These are phyloP conservation scores for Hyposoter didymator DNA, from an alignment of 2,888 invertebrate genomes.

Conservation along the genomic window DNA sequence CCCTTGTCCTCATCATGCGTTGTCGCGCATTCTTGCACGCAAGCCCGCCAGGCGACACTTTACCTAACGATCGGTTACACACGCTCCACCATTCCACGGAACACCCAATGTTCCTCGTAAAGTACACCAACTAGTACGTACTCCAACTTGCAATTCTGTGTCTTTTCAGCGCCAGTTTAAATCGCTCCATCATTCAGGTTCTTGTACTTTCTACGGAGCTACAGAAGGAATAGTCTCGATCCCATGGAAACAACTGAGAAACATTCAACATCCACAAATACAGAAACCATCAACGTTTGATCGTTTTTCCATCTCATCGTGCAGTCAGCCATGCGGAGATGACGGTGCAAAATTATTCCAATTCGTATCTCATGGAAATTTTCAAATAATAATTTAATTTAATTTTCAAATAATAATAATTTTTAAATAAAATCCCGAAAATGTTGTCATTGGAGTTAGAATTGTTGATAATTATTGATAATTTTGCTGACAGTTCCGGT, in stretches of 20 bases:
- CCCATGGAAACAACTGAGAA: constrained; percentile 27
- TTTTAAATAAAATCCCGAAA: too few relatives aligned
- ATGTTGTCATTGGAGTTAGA: too few relatives aligned
- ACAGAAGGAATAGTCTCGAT: constrained; percentile 14
- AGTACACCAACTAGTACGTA: constrained; percentile 51
- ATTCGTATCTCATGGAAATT: background rate
- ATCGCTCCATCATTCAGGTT: constrained; percentile 40
- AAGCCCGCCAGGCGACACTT: constrained; percentile 83
- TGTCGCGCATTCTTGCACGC: constrained; percentile 82
- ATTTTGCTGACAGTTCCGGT: too few relatives aligned
- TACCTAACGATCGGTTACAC: constrained; percentile 81
- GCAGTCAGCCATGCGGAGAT: constrained; percentile 9
- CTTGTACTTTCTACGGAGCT: background rate
- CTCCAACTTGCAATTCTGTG: constrained; percentile 24
- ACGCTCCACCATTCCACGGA: constrained; percentile 65
- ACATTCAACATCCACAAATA: constrained; percentile 29
- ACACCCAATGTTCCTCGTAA: constrained; percentile 64
- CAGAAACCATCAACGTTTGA: constrained; percentile 22
- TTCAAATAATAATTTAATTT: too few relatives aligned
- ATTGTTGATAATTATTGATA: too few relatives aligned
- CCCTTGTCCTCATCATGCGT: constrained; percentile 57
- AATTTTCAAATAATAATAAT: too few relatives aligned
- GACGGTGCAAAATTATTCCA: background rate
- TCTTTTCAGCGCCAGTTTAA: constrained; percentile 45
- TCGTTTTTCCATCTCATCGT: constrained; percentile 27